Conservation (phyloP, 2,888 invertebrate species). For the Leptodirus hochenwartii region DNA sequence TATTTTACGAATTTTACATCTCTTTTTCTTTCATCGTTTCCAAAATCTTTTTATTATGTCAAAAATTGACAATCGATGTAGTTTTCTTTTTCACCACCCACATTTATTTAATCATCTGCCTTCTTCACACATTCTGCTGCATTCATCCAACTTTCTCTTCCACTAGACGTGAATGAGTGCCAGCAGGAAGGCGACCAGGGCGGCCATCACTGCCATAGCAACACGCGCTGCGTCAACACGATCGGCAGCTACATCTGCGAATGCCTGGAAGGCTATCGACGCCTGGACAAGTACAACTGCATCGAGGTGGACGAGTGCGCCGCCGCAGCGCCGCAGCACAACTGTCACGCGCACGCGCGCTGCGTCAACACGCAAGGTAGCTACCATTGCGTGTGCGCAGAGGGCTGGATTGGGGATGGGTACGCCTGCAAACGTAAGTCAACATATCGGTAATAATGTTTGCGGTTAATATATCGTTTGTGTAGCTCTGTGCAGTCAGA, state of each 20-base stretch:
- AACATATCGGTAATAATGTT: conserved; percentile 2
- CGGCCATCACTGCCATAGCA: conserved; percentile 72
- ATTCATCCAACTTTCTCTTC: background rate
- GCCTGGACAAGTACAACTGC: conserved; percentile 63
- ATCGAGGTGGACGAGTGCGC: conserved; percentile 66
- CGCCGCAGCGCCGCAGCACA: conserved; percentile 47
- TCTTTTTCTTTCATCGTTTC: no score
- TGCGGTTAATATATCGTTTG: background rate
- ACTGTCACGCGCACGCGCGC: conserved; percentile 55
- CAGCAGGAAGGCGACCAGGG: conserved; percentile 53
- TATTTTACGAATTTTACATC: no score
- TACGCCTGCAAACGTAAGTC: conserved; percentile 61
- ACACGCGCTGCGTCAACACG: conserved; percentile 69
- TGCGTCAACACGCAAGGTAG: conserved; percentile 71
- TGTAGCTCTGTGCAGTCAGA: conserved; percentile 62
- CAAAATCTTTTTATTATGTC: no score
- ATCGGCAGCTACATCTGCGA: conserved; percentile 69
- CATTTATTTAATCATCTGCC: no score
- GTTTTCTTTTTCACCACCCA: no score
- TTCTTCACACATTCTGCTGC: no score
- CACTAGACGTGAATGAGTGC: conserved; percentile 71
- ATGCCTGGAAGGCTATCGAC: conserved; percentile 60
- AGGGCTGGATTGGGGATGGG: conserved; percentile 63
- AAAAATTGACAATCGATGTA: no score
- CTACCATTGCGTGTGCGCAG: conserved; percentile 54